These are phyloP conservation scores for Lycorma delicatula DNA, from an alignment of 1,140 invertebrate genomes.

Conservation along the genomic window DNA sequence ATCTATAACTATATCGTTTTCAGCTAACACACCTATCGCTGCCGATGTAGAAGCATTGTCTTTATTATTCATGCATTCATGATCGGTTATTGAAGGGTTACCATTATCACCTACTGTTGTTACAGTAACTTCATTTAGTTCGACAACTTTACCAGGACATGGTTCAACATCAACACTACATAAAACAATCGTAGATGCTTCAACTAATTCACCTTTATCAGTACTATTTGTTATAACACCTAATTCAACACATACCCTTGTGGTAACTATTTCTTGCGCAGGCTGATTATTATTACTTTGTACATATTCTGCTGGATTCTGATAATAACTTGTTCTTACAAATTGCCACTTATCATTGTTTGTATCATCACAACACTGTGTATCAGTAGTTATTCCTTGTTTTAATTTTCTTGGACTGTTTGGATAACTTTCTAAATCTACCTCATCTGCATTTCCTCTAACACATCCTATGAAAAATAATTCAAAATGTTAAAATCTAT, in stretches of 20 bases:
- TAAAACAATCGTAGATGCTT: constrained; percentile 28
- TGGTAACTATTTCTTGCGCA: constrained; percentile 27
- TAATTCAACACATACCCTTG: constrained; percentile 31
- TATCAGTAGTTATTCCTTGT: not conserved
- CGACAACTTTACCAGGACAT: constrained; percentile 7
- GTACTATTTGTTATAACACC: constrained; percentile 26
- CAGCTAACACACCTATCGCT: constrained; percentile 23
- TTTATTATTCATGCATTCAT: not conserved
- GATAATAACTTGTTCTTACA: constrained; percentile 18
- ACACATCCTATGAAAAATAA: too few relatives aligned
- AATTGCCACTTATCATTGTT: constrained; percentile 3
- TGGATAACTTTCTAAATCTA: not conserved
- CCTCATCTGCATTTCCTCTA: not conserved
- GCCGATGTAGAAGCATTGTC: constrained; percentile 10
- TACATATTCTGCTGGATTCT: constrained; percentile 14
- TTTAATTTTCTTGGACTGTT: not conserved
- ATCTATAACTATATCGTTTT: not conserved
- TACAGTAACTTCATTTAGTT: constrained; percentile 3
- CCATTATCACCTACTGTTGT: not conserved
- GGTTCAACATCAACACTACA: constrained; percentile 35
- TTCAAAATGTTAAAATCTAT: too few relatives aligned
- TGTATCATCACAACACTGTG: too few relatives aligned
- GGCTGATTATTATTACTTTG: not conserved
- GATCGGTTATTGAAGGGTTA: not conserved
- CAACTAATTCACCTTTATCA: constrained; percentile 17